Evolutionary conservation across 2,888 invertebrate species (phyloP).

Genomic region (Nomada hirtipes): DNA sequence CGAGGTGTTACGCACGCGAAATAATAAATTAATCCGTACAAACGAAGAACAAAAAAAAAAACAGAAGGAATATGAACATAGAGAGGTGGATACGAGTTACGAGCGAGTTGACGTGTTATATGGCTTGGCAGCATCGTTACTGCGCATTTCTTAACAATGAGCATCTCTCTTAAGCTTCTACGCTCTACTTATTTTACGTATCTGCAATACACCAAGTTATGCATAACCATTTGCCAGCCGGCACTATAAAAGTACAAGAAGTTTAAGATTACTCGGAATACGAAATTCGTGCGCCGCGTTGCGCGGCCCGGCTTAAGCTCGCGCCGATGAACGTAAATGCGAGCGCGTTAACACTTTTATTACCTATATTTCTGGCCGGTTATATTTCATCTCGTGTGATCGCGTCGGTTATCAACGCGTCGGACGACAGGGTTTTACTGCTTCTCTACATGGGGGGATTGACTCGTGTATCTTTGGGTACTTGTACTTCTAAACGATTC

Average conservation of each 20-base stretch:
- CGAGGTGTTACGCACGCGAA: constrained; percentile 59
- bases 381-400: constrained; percentile 32
- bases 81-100: constrained; percentile 57
- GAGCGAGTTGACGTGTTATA: constrained; percentile 71
- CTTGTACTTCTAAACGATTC: constrained; percentile 15
- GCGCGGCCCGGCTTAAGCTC: not conserved
- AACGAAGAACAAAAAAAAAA: constrained; percentile 60
- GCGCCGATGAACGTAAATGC: constrained; percentile 40
- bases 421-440: constrained; percentile 20
- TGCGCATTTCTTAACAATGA: constrained; percentile 69
- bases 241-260: constrained; percentile 57
- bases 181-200: constrained; percentile 69
- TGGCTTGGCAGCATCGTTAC: constrained; percentile 75
- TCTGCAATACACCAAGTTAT: constrained; percentile 66
- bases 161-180: constrained; percentile 61
- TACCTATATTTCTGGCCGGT: constrained; percentile 38
- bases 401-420: constrained; percentile 30
- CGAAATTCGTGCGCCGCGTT: constrained; percentile 16
- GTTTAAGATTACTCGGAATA: constrained; percentile 49
- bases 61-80: constrained; percentile 11
- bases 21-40: constrained; percentile 77
- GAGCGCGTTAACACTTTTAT: constrained; percentile 48
- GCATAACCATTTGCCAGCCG: constrained; percentile 65
- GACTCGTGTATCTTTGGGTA: constrained; percentile 38
- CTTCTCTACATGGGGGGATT: not conserved